These are phyloP conservation scores for Aspidapion aeneum DNA, from an alignment of 2,888 invertebrate species.

Conservation along the genomic window DNA sequence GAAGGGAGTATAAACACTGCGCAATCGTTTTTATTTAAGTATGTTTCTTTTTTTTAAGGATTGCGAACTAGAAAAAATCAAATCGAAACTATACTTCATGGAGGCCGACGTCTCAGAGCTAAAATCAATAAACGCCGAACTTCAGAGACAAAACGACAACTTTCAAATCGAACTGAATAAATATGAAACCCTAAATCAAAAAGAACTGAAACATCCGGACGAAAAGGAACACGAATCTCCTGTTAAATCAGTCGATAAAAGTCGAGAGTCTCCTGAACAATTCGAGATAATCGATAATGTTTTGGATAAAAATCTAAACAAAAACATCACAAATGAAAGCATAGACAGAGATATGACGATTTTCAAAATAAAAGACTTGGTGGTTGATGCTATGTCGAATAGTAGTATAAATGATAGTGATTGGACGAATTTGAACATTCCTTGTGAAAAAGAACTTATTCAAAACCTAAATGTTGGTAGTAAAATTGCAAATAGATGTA, in stretches of 20 bases:
- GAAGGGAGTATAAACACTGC: too few relatives aligned
- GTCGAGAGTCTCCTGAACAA: constrained; percentile 43
- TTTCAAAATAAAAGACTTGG: constrained; percentile 35
- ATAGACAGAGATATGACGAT: constrained; percentile 25
- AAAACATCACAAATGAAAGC: neutral
- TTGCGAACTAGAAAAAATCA: constrained; percentile 21
- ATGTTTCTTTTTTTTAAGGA: constrained; percentile 17
- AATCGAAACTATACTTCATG: constrained; percentile 21
- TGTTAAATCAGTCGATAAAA: neutral
- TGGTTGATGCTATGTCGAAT: constrained; percentile 42
- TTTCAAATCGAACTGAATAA: neutral
- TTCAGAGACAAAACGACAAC: constrained; percentile 12
- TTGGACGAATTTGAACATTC: constrained; percentile 47
- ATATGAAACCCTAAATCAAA: neutral
- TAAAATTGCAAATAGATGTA: constrained; percentile 4
- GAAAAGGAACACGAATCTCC: constrained; percentile 3
- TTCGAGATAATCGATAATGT: constrained; percentile 55
- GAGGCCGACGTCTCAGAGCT: constrained; percentile 18
- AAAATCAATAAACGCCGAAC: constrained; percentile 15
- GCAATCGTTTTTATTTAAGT: too few relatives aligned
- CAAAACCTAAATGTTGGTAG: neutral
- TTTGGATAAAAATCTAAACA: neutral
- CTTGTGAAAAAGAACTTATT: constrained; percentile 20
- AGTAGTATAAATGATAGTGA: constrained; percentile 42
- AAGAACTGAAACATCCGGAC: constrained; percentile 12